A percentile compares a stretch with the other conserved stretches of the same genome.
Evolutionary conservation across 2,888 invertebrate species (phyloP).

Genomic region (Platycheirus rosarum): DNA sequence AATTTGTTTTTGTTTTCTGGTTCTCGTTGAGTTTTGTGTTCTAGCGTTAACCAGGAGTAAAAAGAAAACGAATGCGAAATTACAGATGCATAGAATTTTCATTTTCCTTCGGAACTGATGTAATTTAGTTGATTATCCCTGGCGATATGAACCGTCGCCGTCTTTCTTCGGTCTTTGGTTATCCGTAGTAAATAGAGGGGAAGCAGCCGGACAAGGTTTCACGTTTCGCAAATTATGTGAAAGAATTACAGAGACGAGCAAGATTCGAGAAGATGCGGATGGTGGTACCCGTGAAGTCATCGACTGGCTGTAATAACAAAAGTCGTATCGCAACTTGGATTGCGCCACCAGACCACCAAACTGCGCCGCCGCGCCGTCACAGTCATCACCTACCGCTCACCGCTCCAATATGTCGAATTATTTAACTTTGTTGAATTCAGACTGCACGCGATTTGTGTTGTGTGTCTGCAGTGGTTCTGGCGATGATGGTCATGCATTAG

Average conservation of each 20-base stretch:
- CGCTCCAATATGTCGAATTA: constrained; percentile 67
- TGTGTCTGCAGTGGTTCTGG: constrained; percentile 56
- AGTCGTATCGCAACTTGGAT: constrained; percentile 52
- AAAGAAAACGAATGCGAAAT: constrained; percentile 70
- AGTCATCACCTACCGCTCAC: background rate
- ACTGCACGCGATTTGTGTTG: constrained; percentile 60
- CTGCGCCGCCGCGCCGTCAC: background rate
- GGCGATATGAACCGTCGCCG: constrained; percentile 56
- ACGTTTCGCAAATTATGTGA: constrained; percentile 73
- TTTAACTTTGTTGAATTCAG: constrained; percentile 69
- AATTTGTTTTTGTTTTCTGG: constrained; percentile 15
- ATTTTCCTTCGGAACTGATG: constrained; percentile 73
- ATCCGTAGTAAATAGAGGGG: background rate
- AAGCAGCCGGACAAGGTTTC: constrained; percentile 41
- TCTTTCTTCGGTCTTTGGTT: background rate
- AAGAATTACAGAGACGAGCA: constrained; percentile 47
- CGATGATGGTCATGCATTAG: constrained; percentile 70
- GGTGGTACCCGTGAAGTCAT: constrained; percentile 58
- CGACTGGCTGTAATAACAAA: constrained; percentile 60
- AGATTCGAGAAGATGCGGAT: constrained; percentile 50
- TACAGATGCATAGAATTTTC: constrained; percentile 72
- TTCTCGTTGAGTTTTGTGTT: constrained; percentile 14
- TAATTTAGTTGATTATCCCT: constrained; percentile 73
- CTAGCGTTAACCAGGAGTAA: constrained; percentile 54
- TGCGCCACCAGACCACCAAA: constrained; percentile 1